phyloP scores from a whole-genome alignment of 2,888 invertebrate species.

The Polylopha cassiicola region DNA sequence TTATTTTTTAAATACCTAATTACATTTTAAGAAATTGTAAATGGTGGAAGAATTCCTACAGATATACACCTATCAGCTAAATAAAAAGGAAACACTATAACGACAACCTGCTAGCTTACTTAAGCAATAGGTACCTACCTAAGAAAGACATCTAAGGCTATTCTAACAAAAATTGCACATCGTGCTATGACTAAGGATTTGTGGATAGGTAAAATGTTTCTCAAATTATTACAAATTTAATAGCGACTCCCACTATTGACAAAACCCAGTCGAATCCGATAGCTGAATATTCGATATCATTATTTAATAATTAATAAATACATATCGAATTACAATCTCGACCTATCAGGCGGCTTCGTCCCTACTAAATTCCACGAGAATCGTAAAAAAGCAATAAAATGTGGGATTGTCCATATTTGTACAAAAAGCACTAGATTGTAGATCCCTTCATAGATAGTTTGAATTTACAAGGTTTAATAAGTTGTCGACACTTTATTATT shows the following conservation, averaged over 20 bases:
- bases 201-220: too few species aligned
- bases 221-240: background rate
- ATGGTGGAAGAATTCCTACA: too few species aligned
- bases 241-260: constrained; percentile 4
- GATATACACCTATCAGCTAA: too few species aligned
- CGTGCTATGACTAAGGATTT: too few species aligned
- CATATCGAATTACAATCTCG: constrained; percentile 65
- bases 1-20: too few species aligned
- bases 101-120: too few species aligned
- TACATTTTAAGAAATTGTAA: too few species aligned
- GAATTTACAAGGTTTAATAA: constrained; percentile 10
- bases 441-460: constrained; percentile 5
- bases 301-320: constrained; percentile 70
- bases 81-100: too few species aligned
- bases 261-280: background rate
- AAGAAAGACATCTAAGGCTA: too few species aligned
- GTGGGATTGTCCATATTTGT: constrained; percentile 49
- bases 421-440: constrained; percentile 21
- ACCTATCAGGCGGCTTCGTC: constrained; percentile 33
- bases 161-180: too few species aligned
- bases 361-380: constrained; percentile 46
- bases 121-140: too few species aligned
- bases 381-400: constrained; percentile 56
- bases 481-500: constrained; percentile 10
- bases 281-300: constrained; percentile 46